Conservation (phyloP, 1,140 invertebrate species). For the Drosophila repletoides region DNA sequence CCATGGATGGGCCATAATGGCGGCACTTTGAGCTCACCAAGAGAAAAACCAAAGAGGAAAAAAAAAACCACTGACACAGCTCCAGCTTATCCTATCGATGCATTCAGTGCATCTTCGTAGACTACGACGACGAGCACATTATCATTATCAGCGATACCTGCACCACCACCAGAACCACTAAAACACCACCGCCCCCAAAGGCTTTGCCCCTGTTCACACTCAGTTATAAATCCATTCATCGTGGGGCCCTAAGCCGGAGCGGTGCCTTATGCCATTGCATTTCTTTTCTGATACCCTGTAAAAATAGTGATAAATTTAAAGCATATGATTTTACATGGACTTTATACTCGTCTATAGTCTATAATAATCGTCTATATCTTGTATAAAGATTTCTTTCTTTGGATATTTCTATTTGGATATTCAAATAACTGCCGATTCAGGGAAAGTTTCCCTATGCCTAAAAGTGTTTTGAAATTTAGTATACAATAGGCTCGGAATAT, state of each 20-base stretch:
- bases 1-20: constrained; percentile 65
- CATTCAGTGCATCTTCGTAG: constrained; percentile 48
- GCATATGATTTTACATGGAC: no score
- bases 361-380: no score
- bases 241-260: constrained; percentile 13
- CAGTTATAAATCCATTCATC: constrained; percentile 62
- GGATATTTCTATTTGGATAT: no score
- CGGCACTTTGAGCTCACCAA: constrained; percentile 72
- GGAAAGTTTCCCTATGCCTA: no score
- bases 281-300: no score
- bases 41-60: no score
- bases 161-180: constrained; percentile 33
- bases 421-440: no score
- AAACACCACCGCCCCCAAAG: constrained; percentile 4
- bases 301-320: no score
- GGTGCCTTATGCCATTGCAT: constrained; percentile 32
- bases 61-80: constrained; percentile 56
- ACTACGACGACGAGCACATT: constrained; percentile 64
- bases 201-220: constrained; percentile 55
- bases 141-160: constrained; percentile 61
- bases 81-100: constrained; percentile 55
- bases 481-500: no score
- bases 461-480: no score
- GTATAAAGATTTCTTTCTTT: no score
- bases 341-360: no score